Conservation (phyloP, 2,113 vertebrate genomes). For the human (Homo sapiens) region DNA sequence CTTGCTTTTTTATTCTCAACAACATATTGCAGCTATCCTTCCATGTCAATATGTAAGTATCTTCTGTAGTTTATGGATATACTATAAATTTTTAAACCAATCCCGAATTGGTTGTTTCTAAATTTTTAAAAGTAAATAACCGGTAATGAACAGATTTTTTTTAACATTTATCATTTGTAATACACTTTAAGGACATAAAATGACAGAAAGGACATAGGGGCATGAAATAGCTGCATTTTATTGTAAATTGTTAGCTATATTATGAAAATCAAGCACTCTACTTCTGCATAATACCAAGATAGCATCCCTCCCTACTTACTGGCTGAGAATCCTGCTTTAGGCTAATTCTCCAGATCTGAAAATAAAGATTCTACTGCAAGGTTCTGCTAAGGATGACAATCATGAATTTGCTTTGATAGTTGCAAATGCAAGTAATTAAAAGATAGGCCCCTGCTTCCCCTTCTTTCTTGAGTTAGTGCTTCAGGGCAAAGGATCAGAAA, state of each 20-base stretch:
- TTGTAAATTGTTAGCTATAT: neutral
- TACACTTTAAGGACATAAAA: neutral
- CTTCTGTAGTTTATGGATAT: neutral
- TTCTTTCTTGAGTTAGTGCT: constrained; percentile 12
- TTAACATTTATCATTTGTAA: neutral
- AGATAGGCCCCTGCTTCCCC: neutral
- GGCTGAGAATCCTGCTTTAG: neutral
- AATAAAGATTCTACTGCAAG: neutral
- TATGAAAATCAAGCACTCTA: neutral
- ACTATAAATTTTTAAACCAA: neutral
- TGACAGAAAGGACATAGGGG: neutral
- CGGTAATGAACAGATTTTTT: neutral
- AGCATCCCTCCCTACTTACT: neutral
- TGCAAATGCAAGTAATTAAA: neutral
- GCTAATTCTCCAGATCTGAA: neutral
- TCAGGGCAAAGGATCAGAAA: constrained; percentile 48
- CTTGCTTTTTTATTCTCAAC: neutral
- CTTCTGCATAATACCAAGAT: neutral
- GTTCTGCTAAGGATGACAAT: constrained; percentile 11
- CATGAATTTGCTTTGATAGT: neutral
- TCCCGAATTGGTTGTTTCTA: neutral
- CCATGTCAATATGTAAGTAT: neutral
- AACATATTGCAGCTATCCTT: neutral
- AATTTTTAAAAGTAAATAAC: constrained; percentile 11
- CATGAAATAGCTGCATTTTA: neutral